Percentiles rank a stretch among this genome's conserved stretches.
phyloP scores from a whole-genome alignment of 1,140 invertebrate species.

The Drosophila teissieri region DNA sequence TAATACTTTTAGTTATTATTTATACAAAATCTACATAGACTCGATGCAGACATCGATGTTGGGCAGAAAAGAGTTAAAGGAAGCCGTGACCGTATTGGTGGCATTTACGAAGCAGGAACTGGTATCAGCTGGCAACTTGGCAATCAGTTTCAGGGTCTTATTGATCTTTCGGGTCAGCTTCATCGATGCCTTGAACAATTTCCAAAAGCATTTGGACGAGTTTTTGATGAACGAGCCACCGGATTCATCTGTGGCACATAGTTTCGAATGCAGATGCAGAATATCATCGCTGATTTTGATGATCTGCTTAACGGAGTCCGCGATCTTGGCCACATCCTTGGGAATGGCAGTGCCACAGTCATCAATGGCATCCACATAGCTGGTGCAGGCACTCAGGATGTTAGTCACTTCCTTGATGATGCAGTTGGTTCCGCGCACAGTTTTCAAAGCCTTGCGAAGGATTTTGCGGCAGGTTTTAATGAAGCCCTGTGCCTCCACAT shows the following conservation, averaged over 20 bases:
- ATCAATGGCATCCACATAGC: conserved; percentile 52
- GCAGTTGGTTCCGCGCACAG: conserved; percentile 64
- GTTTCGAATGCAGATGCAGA: conserved; percentile 32
- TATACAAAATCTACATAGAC: conserved; percentile 10
- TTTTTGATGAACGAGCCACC: neutral
- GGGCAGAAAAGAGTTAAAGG: conserved; percentile 47
- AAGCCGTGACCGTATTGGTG: conserved; percentile 30
- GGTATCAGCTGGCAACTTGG: conserved; percentile 42
- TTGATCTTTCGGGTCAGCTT: conserved; percentile 37
- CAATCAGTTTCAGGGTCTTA: conserved; percentile 28
- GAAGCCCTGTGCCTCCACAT: conserved; percentile 39
- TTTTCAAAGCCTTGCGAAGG: conserved; percentile 40
- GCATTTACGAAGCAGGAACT: conserved; percentile 43
- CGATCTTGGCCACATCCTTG: conserved; percentile 61
- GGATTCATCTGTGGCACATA: conserved; percentile 32
- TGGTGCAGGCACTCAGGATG: conserved; percentile 39
- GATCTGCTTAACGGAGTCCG: conserved; percentile 49
- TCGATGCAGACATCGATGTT: conserved; percentile 37
- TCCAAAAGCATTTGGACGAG: conserved; percentile 26
- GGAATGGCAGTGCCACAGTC: conserved; percentile 48
- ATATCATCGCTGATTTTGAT: conserved; percentile 49
- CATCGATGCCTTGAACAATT: conserved; percentile 32
- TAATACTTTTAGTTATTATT: too few relatives aligned
- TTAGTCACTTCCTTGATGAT: conserved; percentile 44
- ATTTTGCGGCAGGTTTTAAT: conserved; percentile 17